phyloP scores from a whole-genome alignment of 1,140 invertebrate genomes.

The Panagrolaimus sp. region DNA sequence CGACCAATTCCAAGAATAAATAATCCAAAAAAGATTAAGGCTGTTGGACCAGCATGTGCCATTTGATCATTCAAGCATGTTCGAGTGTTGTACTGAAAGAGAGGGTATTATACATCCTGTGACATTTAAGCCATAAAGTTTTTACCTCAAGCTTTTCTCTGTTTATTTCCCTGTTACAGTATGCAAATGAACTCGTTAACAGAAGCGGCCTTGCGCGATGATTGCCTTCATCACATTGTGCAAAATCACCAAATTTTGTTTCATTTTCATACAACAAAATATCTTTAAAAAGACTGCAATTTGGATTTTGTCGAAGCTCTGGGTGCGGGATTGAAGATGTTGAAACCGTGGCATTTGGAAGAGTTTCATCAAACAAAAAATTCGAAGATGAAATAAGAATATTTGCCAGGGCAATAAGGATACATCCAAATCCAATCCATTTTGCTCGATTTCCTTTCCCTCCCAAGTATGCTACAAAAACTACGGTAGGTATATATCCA shows the following conservation, averaged over 20 bases:
- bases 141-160: background rate
- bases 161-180: background rate
- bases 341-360: background rate
- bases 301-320: background rate
- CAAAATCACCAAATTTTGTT: constrained; percentile 39
- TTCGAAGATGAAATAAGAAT: constrained; percentile 49
- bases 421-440: constrained; percentile 55
- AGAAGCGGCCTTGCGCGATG: background rate
- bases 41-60: constrained; percentile 48
- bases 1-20: constrained; percentile 51
- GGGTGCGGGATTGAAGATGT: background rate
- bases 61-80: constrained; percentile 16
- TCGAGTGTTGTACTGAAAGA: constrained; percentile 29
- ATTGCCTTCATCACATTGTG: background rate
- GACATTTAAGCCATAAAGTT: too few species aligned
- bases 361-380: constrained; percentile 44
- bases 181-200: background rate
- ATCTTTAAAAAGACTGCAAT: background rate
- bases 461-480: constrained; percentile 56
- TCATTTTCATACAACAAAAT: background rate
- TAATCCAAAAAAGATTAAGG: constrained; percentile 52
- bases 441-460: constrained; percentile 46
- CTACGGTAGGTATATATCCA: constrained; percentile 55
- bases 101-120: too few species aligned
- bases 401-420: constrained; percentile 54